phyloP scores from a whole-genome alignment of 2,797 vertebrate genomes.

The Manis pentadactyla region DNA sequence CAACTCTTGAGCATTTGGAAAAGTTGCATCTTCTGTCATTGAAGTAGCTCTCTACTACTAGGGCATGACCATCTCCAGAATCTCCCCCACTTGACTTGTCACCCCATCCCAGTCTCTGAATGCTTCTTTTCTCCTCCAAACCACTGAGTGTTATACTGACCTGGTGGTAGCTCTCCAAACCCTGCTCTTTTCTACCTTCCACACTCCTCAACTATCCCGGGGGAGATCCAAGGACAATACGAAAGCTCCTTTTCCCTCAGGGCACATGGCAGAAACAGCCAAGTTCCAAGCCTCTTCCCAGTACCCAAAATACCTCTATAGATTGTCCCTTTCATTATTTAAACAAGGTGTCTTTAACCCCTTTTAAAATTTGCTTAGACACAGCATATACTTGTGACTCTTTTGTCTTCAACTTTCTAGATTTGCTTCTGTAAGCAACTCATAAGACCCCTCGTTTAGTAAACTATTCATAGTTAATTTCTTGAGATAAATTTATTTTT shows the following conservation, averaged over 20 bases:
- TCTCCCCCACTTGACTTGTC: too few species aligned
- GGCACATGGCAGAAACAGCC: neutral
- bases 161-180: neutral
- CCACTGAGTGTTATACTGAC: too few species aligned
- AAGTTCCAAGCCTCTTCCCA: neutral
- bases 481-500: neutral
- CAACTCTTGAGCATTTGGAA: neutral
- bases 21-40: neutral
- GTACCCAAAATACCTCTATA: neutral
- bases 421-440: neutral
- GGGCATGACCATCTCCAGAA: neutral
- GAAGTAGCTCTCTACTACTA: neutral
- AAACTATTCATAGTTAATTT: neutral
- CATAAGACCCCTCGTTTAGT: neutral
- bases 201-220: neutral
- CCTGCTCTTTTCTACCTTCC: neutral
- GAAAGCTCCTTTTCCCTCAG: neutral
- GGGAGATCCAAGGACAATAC: neutral
- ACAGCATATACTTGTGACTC: neutral
- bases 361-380: neutral
- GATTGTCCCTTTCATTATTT: neutral
- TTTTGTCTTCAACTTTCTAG: neutral
- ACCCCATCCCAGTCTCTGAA: neutral
- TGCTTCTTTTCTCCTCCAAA: neutral
- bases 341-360: neutral